A percentile compares a stretch with the other conserved stretches of the same genome.
These are phyloP conservation scores for Rhinella marina DNA, from an alignment of 2,797 vertebrate species.

Conservation along the genomic window DNA sequence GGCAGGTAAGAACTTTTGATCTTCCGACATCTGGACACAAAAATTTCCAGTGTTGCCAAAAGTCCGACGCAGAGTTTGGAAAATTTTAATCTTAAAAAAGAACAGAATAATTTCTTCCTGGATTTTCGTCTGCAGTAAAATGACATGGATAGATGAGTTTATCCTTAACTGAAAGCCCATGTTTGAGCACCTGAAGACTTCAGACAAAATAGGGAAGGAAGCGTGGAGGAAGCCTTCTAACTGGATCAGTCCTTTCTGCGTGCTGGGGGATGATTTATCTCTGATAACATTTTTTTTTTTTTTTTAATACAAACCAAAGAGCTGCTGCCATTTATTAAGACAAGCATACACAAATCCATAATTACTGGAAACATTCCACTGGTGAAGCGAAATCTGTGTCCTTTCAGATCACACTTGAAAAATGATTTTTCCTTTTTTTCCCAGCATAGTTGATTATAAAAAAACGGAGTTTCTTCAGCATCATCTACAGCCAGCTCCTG, in stretches of 20 bases:
- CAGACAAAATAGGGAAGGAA: constrained; percentile 13
- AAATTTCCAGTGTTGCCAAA: constrained; percentile 65
- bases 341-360: constrained; percentile 26
- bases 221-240: neutral
- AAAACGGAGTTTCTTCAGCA: constrained; percentile 8
- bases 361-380: constrained; percentile 49
- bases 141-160: constrained; percentile 24
- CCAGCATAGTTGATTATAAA: constrained; percentile 21
- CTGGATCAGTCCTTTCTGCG: constrained; percentile 25
- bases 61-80: constrained; percentile 63
- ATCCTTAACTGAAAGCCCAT: neutral
- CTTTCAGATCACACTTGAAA: constrained; percentile 22
- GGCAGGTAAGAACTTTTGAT: constrained; percentile 72
- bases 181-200: constrained; percentile 14
- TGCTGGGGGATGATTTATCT: neutral
- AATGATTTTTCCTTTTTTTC: neutral
- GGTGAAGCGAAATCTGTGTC: constrained; percentile 24
- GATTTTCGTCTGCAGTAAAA: constrained; percentile 7
- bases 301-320: constrained; percentile 29
- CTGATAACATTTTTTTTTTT: constrained; percentile 25
- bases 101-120: constrained; percentile 26
- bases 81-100: constrained; percentile 24
- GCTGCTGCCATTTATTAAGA: constrained; percentile 39
- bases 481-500: constrained; percentile 18
- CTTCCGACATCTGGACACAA: constrained; percentile 35